phyloP scores from a whole-genome alignment of 1,140 invertebrate species.

The Cydia strobilella region DNA sequence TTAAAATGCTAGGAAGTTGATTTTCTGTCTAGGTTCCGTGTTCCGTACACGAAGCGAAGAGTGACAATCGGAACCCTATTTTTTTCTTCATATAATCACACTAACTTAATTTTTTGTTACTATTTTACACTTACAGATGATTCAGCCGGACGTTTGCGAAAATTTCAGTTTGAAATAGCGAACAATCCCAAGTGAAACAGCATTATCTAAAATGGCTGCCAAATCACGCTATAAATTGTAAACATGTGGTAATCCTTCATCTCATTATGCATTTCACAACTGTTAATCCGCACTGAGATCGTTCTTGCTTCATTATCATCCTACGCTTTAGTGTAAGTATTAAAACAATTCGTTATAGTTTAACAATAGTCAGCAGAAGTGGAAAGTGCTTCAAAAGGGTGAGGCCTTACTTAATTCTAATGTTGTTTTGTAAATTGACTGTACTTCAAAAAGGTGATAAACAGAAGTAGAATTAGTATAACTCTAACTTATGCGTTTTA shows the following conservation, averaged over 20 bases:
- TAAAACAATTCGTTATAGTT: background rate
- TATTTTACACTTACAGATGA: too few species aligned
- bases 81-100: too few species aligned
- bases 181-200: background rate
- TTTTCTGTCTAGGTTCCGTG: too few species aligned
- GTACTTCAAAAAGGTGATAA: background rate
- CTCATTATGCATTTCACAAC: conserved; percentile 15
- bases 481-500: too few species aligned
- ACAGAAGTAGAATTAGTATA: too few species aligned
- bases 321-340: background rate
- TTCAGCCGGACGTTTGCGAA: background rate
- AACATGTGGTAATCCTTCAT: background rate
- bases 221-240: background rate
- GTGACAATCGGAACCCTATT: too few species aligned
- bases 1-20: too few species aligned
- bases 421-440: too few species aligned
- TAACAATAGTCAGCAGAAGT: background rate
- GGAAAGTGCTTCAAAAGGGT: background rate
- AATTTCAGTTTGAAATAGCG: background rate
- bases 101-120: too few species aligned
- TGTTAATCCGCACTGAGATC: background rate
- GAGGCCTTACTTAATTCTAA: too few species aligned
- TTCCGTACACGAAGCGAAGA: too few species aligned
- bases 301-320: background rate
- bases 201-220: background rate